phyloP scores from a whole-genome alignment of 2,797 vertebrate genomes.

The Taenioides sp. region DNA sequence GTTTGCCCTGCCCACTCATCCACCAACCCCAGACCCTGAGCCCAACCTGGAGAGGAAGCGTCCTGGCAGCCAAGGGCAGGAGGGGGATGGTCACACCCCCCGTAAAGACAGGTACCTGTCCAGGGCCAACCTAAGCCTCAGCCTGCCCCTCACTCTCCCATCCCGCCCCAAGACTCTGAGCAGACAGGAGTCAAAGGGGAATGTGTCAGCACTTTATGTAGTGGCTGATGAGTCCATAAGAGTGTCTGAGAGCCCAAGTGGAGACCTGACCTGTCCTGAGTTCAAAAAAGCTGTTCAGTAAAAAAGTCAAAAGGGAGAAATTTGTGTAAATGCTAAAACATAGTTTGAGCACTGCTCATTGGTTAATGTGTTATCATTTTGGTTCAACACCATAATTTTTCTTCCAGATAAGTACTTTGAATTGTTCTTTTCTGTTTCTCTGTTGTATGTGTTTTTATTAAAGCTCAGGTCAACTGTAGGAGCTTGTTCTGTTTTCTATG shows the following conservation, averaged over 20 bases:
- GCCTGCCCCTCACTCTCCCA: constrained; percentile 68
- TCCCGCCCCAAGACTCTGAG: constrained; percentile 66
- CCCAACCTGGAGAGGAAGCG: constrained; percentile 86
- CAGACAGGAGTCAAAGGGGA: constrained; percentile 75
- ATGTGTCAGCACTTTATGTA: constrained; percentile 76
- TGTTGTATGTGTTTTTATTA: constrained; percentile 68
- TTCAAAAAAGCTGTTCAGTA: background rate
- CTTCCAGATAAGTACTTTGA: constrained; percentile 35
- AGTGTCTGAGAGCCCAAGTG: constrained; percentile 73
- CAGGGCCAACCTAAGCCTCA: constrained; percentile 76
- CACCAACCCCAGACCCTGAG: constrained; percentile 79
- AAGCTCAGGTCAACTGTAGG: constrained; percentile 65
- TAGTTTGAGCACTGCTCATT: constrained; percentile 51
- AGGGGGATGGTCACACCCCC: constrained; percentile 85
- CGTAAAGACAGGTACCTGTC: constrained; percentile 94
- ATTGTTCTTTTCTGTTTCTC: constrained; percentile 48
- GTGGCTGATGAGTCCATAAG: constrained; percentile 79
- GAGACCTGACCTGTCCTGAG: constrained; percentile 62
- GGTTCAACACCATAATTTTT: constrained; percentile 27
- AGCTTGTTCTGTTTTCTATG: constrained; percentile 71
- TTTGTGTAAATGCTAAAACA: constrained; percentile 44
- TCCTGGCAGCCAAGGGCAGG: constrained; percentile 87
- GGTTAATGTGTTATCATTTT: constrained; percentile 39
- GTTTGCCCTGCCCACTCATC: constrained; percentile 83
- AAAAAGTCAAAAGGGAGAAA: constrained; percentile 44